Evolutionary conservation across 2,113 vertebrate species (phyloP).

Genomic region (Tylochromis polylepis): DNA sequence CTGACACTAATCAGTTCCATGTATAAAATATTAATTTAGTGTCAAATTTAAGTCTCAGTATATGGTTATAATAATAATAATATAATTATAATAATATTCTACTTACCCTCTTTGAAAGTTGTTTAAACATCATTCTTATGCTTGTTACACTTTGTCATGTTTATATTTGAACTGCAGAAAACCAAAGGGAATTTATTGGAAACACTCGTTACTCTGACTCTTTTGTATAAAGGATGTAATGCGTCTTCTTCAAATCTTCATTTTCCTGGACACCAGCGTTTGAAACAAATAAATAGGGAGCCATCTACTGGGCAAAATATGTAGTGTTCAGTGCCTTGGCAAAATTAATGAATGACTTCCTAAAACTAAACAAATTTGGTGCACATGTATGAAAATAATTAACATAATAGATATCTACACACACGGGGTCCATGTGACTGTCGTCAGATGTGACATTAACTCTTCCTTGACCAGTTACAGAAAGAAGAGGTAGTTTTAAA

Average conservation of each 20-base stretch:
- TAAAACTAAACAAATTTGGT: neutral
- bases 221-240: neutral
- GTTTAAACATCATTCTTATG: neutral
- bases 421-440: neutral
- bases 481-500: neutral
- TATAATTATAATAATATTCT: neutral
- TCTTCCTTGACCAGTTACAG: neutral
- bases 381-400: neutral
- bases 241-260: neutral
- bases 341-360: neutral
- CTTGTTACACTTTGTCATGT: neutral
- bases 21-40: no score
- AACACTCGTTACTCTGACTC: neutral
- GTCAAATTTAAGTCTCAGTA: neutral
- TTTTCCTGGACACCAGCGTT: neutral
- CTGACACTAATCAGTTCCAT: no score
- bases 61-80: neutral
- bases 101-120: neutral
- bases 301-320: constrained; percentile 42
- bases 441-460: neutral
- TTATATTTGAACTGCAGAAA: neutral
- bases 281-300: neutral
- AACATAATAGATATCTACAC: neutral
- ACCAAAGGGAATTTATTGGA: neutral
- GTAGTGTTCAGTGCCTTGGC: neutral